Evolutionary conservation across 1,140 invertebrate genomes (phyloP).

Genomic region (Ceratina japonica): DNA sequence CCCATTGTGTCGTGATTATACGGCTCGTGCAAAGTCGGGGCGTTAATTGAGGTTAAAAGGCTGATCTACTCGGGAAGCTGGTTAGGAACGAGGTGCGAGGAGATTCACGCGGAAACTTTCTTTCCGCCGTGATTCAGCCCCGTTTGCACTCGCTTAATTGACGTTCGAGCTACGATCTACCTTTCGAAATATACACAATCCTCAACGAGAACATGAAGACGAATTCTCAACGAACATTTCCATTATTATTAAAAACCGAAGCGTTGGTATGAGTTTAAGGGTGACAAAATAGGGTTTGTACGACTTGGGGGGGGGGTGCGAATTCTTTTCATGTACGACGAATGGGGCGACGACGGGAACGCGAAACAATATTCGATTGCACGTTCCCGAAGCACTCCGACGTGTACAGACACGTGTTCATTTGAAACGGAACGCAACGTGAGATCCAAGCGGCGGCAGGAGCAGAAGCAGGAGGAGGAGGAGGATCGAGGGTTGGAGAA

Average conservation of each 20-base stretch:
- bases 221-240: no score
- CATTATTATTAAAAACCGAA: not conserved
- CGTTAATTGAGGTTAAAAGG: slow-evolving; percentile 62
- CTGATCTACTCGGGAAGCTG: slow-evolving; percentile 51
- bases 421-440: slow-evolving; percentile 65
- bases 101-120: slow-evolving; percentile 28
- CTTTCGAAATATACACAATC: no score
- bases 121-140: slow-evolving; percentile 2
- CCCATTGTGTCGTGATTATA: slow-evolving; percentile 47
- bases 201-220: no score
- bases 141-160: slow-evolving; percentile 3
- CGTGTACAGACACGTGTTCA: slow-evolving; percentile 62
- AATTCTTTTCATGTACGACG: slow-evolving; percentile 22
- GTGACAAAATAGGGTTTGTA: not conserved
- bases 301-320: no score
- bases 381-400: slow-evolving; percentile 49
- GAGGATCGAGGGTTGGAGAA: slow-evolving; percentile 50
- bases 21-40: slow-evolving; percentile 50
- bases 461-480: not conserved
- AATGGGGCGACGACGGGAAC: slow-evolving; percentile 15
- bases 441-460: slow-evolving; percentile 48
- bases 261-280: not conserved
- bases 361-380: slow-evolving; percentile 40
- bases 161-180: not conserved
- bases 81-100: slow-evolving; percentile 55